A percentile compares a stretch with the other conserved stretches of the same genome.
Evolutionary conservation across 2,797 vertebrate species (phyloP).

Genomic region (Spinus pinus): DNA sequence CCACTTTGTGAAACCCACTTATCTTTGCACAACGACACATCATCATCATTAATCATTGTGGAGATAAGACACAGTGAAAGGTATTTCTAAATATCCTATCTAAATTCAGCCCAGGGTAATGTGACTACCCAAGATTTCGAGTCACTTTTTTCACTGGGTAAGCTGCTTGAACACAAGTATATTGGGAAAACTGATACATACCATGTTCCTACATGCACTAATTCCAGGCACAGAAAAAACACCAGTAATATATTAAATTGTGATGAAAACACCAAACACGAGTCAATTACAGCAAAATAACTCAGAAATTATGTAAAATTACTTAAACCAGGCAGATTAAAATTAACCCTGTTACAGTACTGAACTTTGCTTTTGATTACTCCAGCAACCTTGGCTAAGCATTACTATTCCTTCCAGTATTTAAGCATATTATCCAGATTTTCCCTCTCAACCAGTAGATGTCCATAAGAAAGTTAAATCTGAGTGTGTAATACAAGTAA

Average conservation of each 20-base stretch:
- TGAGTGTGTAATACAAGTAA: neutral
- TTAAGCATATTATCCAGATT: neutral
- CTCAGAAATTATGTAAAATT: neutral
- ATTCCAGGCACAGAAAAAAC: neutral
- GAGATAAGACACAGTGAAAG: slow-evolving; percentile 8
- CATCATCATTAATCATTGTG: neutral
- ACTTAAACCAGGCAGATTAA: neutral
- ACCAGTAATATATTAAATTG: neutral
- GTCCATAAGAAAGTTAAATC: neutral
- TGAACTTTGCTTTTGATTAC: neutral
- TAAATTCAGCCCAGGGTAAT: neutral
- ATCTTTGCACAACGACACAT: neutral
- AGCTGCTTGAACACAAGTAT: neutral
- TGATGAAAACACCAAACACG: neutral
- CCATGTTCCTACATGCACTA: neutral
- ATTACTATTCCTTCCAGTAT: neutral
- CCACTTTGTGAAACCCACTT: neutral
- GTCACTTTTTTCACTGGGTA: neutral
- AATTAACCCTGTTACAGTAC: neutral
- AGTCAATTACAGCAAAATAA: neutral
- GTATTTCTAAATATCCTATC: neutral
- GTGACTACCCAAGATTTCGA: neutral
- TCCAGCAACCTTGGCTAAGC: neutral
- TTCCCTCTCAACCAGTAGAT: neutral
- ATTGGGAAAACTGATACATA: neutral